These are phyloP conservation scores for Leucophora obtusa DNA, from an alignment of 2,888 invertebrate genomes.

Conservation along the genomic window DNA sequence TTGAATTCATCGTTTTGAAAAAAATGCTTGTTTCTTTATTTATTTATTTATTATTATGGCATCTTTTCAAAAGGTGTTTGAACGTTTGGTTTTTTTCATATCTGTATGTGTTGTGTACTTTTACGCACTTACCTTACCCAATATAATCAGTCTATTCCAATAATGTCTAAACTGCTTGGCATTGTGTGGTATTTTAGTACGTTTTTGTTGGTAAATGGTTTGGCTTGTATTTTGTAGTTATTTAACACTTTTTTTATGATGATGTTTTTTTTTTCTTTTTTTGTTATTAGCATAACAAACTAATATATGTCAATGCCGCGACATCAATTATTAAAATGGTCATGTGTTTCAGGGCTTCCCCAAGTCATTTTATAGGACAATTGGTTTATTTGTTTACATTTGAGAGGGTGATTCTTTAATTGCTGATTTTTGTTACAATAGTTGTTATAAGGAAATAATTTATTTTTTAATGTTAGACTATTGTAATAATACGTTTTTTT, in stretches of 20 bases:
- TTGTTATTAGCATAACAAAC: slow-evolving; percentile 50
- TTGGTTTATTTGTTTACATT: neutral
- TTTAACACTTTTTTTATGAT: slow-evolving; percentile 52
- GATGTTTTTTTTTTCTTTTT: slow-evolving; percentile 24
- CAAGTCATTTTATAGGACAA: slow-evolving; percentile 40
- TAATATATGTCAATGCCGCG: slow-evolving; percentile 75
- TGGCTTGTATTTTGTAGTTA: slow-evolving; percentile 34
- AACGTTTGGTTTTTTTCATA: slow-evolving; percentile 36
- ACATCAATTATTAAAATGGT: slow-evolving; percentile 69
- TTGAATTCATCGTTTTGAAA: neutral
- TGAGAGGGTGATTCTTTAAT: neutral
- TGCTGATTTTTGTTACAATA: neutral
- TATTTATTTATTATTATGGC: slow-evolving; percentile 37
- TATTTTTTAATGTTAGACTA: neutral
- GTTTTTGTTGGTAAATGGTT: slow-evolving; percentile 34
- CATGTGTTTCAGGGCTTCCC: slow-evolving; percentile 57
- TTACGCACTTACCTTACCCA: slow-evolving; percentile 58
- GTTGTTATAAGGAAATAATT: neutral
- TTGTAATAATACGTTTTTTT: neutral
- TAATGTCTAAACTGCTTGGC: slow-evolving; percentile 37
- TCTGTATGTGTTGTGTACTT: slow-evolving; percentile 43
- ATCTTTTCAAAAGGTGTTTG: slow-evolving; percentile 48
- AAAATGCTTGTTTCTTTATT: slow-evolving; percentile 7
- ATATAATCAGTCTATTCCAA: slow-evolving; percentile 39
- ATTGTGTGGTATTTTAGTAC: slow-evolving; percentile 23